These are phyloP conservation scores for Ypsolopha scabrella DNA, from an alignment of 2,888 invertebrate species.

Conservation along the genomic window DNA sequence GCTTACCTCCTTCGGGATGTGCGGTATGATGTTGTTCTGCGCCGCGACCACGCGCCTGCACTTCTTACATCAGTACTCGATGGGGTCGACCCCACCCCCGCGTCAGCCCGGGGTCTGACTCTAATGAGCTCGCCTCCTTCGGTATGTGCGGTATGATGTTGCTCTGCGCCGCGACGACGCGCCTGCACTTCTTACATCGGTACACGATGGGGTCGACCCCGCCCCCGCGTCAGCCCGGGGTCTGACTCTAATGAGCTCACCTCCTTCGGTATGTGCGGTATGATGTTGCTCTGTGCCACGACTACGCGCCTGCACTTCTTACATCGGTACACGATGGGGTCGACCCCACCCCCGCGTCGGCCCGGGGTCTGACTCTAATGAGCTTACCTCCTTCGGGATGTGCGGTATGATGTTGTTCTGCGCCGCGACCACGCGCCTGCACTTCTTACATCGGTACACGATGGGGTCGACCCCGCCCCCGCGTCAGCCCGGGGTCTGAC, in stretches of 20 bases:
- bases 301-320: slow-evolving; percentile 84
- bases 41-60: slow-evolving; percentile 87
- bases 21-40: slow-evolving; percentile 82
- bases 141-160: slow-evolving; percentile 81
- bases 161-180: slow-evolving; percentile 84
- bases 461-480: slow-evolving; percentile 84
- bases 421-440: slow-evolving; percentile 84
- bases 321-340: slow-evolving; percentile 87
- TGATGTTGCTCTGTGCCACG: slow-evolving; percentile 83
- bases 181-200: slow-evolving; percentile 84
- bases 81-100: slow-evolving; percentile 84
- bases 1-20: slow-evolving; percentile 53
- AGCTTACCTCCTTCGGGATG: slow-evolving; percentile 36
- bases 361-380: slow-evolving; percentile 77
- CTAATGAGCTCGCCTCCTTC: slow-evolving; percentile 18
- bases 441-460: slow-evolving; percentile 86
- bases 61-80: slow-evolving; percentile 85
- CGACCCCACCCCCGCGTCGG: slow-evolving; percentile 79
- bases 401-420: slow-evolving; percentile 85
- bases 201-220: slow-evolving; percentile 88
- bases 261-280: slow-evolving; percentile 73
- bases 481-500: slow-evolving; percentile 81
- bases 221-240: slow-evolving; percentile 79
- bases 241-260: slow-evolving; percentile 65
- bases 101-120: slow-evolving; percentile 82